These are phyloP conservation scores for Drosophila yooni DNA, from an alignment of 2,888 invertebrate species.

Conservation along the genomic window DNA sequence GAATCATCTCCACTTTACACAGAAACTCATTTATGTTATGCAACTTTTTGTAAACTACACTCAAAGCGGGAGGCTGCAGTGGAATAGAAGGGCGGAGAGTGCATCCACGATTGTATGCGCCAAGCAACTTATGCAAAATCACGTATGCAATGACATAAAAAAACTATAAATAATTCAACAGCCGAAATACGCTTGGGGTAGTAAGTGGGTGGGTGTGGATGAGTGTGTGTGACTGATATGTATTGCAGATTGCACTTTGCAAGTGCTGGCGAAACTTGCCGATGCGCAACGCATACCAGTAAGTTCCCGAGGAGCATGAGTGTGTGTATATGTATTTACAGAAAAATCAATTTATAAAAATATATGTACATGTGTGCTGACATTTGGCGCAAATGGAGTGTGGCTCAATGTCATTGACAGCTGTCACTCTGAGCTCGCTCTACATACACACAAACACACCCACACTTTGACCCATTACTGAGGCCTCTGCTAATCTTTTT, in stretches of 20 bases:
- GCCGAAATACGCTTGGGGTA: slow-evolving; percentile 56
- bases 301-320: background rate
- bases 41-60: slow-evolving; percentile 15
- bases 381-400: slow-evolving; percentile 23
- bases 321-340: background rate
- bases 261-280: slow-evolving; percentile 6
- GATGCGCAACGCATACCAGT: too few species aligned
- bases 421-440: slow-evolving; percentile 44
- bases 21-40: slow-evolving; percentile 31
- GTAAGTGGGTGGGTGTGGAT: background rate
- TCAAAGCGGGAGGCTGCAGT: background rate
- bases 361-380: slow-evolving; percentile 8
- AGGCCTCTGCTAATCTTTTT: slow-evolving; percentile 66
- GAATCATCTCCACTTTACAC: background rate
- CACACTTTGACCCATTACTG: slow-evolving; percentile 64
- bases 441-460: slow-evolving; percentile 12
- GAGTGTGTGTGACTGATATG: slow-evolving; percentile 28
- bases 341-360: background rate
- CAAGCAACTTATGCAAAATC: slow-evolving; percentile 69
- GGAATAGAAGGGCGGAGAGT: background rate
- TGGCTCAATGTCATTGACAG: slow-evolving; percentile 59
- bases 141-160: slow-evolving; percentile 62
- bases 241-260: slow-evolving; percentile 28
- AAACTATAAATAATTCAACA: slow-evolving; percentile 68
- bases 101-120: slow-evolving; percentile 9